These are phyloP conservation scores for Formica selysi DNA, from an alignment of 1,140 invertebrate genomes.

Conservation along the genomic window DNA sequence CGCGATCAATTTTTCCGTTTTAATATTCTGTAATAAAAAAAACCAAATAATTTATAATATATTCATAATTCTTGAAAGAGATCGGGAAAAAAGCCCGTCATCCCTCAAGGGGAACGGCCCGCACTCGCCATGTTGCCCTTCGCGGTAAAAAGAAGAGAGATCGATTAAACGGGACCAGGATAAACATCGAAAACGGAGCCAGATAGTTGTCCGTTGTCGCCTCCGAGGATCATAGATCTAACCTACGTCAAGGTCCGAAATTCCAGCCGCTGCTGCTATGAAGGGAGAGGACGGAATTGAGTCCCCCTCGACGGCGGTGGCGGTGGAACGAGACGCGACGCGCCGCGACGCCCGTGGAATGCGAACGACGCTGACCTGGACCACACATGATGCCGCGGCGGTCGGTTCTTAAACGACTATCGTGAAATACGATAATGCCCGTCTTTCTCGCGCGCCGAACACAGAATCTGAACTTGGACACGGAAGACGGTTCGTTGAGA, in stretches of 20 bases:
- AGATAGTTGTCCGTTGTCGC: slow-evolving; percentile 62
- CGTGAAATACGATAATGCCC: slow-evolving; percentile 83
- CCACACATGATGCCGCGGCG: slow-evolving; percentile 75
- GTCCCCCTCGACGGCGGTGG: background rate
- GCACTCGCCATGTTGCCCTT: background rate
- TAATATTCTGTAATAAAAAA: background rate
- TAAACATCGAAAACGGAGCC: slow-evolving; percentile 45
- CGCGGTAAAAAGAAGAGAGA: slow-evolving; percentile 37
- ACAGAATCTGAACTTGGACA: slow-evolving; percentile 60
- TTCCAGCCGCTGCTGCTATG: slow-evolving; percentile 10
- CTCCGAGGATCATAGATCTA: slow-evolving; percentile 48
- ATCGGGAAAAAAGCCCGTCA: slow-evolving; percentile 29
- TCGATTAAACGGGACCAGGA: slow-evolving; percentile 51
- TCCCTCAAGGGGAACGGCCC: background rate
- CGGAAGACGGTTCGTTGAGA: slow-evolving; percentile 65
- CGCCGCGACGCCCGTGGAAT: slow-evolving; percentile 77
- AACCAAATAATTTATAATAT: background rate
- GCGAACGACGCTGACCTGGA: slow-evolving; percentile 75
- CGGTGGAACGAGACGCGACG: slow-evolving; percentile 55
- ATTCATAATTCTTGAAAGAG: background rate
- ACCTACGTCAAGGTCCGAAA: slow-evolving; percentile 45
- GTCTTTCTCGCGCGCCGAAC: slow-evolving; percentile 64
- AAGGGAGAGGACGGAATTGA: slow-evolving; percentile 21
- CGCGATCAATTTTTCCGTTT: background rate
- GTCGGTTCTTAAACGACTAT: slow-evolving; percentile 79